A percentile compares a stretch with the other conserved stretches of the same genome.
Conservation (phyloP, 1,140 invertebrate species). For the Zeugodacus cucurbitae region DNA sequence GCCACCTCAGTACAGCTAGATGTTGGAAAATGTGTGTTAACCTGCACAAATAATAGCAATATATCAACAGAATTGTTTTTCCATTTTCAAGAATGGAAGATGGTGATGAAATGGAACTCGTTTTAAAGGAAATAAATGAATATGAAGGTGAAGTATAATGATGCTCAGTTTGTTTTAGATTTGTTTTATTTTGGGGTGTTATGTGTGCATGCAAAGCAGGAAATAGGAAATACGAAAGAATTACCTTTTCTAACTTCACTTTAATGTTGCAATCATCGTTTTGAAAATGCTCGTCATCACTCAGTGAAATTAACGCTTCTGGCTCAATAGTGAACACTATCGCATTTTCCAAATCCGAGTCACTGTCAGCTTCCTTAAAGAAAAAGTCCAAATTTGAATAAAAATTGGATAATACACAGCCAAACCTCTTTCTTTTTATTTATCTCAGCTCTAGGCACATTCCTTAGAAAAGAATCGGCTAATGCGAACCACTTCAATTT, state of each 20-base stretch:
- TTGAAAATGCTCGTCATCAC: not conserved
- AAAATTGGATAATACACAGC: not conserved
- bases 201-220: not conserved
- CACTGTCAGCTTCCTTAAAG: constrained; percentile 23
- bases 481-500: constrained; percentile 46
- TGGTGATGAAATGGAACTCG: not conserved
- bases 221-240: no score
- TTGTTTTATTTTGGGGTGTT: not conserved
- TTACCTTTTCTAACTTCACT: not conserved
- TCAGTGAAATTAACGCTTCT: constrained; percentile 35
- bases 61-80: not conserved
- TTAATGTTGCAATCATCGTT: not conserved
- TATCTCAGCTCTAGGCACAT: constrained; percentile 24
- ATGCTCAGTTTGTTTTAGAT: no score
- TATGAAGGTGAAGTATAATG: no score
- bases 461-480: constrained; percentile 42
- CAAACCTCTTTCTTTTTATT: constrained; percentile 27
- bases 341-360: constrained; percentile 42
- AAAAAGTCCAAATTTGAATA: not conserved
- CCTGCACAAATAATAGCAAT: not conserved
- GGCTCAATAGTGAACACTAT: constrained; percentile 43
- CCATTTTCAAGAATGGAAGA: not conserved
- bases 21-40: not conserved
- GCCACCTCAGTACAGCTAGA: not conserved
- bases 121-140: no score